Base-by-base conservation (phyloP, 92 coral and sea anemone genomes). In the Muricea muricata region DNA sequence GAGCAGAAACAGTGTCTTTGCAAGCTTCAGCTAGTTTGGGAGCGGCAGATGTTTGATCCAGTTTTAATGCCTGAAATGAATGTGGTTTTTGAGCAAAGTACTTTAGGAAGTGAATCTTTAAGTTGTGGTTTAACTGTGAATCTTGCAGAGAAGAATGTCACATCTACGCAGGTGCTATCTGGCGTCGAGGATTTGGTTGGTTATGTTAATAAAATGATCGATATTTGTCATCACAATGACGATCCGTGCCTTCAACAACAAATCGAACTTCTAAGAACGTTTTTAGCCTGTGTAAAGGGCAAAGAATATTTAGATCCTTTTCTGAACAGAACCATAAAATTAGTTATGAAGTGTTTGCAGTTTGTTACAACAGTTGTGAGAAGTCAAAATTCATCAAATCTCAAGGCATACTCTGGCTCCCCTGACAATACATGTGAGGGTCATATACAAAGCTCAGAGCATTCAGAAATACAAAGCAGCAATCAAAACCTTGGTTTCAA, bases 1-100 rank as follows among this genome's bases (percentile, higher is more conserved):
- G 98, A 93, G 47, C 98, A 94, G 79, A 78, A 93, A 5, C 93
- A 87, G 29, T 89, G 97, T 32, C 75, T 94, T 47, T 61, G 82
- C 10, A 74, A 84, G 12, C 87, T 94, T 54, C 87, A 82, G 65
- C 42, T 84, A 29, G 57, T 85, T 39, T 94, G 98, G 98, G 81
- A 84, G 81, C 73, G 75, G n/a, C 85, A 94, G 52, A 83, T 91
- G 61, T 74, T 81, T 34, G 98, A 94, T 83, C 80, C 89, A 24
- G 56, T 82, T 10, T 84, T 94, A 26, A 70, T 57, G 20, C 41
- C 35, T 14, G 93, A 90, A 32, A 78, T 92, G 68, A 55, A 80
- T 3, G 81, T 91, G 24, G 61, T 15, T 3, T 28, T 80, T 6
- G 41, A 37, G 20, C 7, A 14, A 3, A 1, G 30, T 28, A 9